A percentile compares a stretch with the other conserved stretches of the same genome.
phyloP scores from a whole-genome alignment of 2,888 invertebrate species.

The Rhorus exstirpatorius region DNA sequence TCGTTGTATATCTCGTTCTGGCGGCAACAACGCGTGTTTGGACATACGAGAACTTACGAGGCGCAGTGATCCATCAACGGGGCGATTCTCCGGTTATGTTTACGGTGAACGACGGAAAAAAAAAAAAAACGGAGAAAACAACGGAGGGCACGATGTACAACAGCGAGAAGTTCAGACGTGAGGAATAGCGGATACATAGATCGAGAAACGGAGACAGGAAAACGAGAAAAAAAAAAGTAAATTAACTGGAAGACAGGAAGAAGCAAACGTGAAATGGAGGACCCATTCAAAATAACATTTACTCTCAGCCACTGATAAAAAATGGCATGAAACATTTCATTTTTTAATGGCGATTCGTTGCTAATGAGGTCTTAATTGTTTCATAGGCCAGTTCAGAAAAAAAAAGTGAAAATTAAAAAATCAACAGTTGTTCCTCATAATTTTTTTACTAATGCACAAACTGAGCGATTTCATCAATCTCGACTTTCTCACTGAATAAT shows the following conservation, averaged over 20 bases:
- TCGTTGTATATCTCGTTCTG: conserved; percentile 47
- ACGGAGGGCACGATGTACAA: neutral
- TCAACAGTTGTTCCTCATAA: too few species aligned
- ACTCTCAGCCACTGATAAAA: conserved; percentile 1
- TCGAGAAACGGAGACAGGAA: conserved; percentile 25
- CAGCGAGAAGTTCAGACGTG: conserved; percentile 41
- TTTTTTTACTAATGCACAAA: too few species aligned
- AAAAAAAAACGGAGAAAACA: conserved; percentile 47
- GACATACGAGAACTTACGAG: conserved; percentile 72
- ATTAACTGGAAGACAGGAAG: conserved; percentile 17
- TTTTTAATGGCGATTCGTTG: neutral
- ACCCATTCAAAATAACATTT: neutral
- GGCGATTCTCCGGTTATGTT: conserved; percentile 67
- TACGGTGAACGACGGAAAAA: conserved; percentile 58
- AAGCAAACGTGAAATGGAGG: conserved; percentile 1
- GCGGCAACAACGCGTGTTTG: conserved; percentile 67
- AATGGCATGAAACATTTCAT: conserved; percentile 2
- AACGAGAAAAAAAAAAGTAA: conserved; percentile 22
- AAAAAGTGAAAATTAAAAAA: too few species aligned
- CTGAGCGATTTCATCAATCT: too few species aligned
- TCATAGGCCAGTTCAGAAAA: too few species aligned
- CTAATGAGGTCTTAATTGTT: too few species aligned
- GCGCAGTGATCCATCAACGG: conserved; percentile 71
- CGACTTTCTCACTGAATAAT: too few species aligned
- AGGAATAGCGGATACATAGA: conserved; percentile 48